phyloP scores from a whole-genome alignment of 2,113 vertebrate species.

The Chitala chitala region DNA sequence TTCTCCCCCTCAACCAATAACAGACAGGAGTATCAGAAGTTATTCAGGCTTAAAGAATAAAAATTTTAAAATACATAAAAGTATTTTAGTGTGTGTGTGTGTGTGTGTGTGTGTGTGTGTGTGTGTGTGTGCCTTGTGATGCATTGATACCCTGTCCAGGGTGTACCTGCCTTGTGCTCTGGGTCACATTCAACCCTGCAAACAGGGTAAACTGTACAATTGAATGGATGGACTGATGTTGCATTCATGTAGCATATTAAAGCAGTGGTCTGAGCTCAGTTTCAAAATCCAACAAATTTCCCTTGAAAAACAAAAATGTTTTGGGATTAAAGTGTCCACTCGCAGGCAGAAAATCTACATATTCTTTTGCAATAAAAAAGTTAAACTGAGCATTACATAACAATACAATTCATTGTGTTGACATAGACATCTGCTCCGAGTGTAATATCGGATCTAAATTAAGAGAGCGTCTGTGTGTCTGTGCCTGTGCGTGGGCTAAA shows the following conservation, averaged over 20 bases:
- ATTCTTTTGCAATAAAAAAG: not conserved
- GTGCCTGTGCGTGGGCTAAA: not conserved
- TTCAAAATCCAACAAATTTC: no score
- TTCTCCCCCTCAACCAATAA: no score
- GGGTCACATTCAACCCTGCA: no score
- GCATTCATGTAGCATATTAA: no score
- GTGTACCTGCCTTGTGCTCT: no score
- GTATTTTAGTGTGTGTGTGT: no score
- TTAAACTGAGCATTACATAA: not conserved
- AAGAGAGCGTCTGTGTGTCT: not conserved
- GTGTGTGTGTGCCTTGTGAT: no score
- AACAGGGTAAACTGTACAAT: no score
- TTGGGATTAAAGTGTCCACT: not conserved
- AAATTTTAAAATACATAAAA: not conserved
- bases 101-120: no score
- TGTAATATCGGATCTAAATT: not conserved
- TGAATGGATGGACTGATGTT: no score
- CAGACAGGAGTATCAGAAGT: not conserved
- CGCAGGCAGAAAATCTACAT: not conserved
- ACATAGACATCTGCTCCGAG: not conserved
- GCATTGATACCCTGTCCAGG: no score
- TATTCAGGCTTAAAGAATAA: not conserved
- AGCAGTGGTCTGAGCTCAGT: no score
- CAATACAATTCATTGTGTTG: slow-evolving; percentile 11
- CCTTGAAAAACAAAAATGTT: not conserved